A percentile compares a stretch with the other conserved stretches of the same genome.
Conservation (phyloP, 1,140 invertebrate genomes). For the Solen grandis region DNA sequence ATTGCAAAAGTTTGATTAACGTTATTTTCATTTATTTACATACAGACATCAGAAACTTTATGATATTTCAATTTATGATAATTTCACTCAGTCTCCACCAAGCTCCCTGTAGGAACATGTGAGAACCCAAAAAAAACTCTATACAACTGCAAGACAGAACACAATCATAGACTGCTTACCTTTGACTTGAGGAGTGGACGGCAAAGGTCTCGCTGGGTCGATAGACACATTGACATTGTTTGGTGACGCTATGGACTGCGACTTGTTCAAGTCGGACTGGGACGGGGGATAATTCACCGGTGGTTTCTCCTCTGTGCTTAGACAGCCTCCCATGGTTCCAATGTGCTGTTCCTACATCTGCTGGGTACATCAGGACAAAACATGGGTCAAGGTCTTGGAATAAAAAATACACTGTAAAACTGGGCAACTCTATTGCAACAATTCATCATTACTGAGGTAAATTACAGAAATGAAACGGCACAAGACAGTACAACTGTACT, state of each 20-base stretch:
- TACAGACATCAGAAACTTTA: background rate
- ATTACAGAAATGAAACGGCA: too few species aligned
- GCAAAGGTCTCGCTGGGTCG: constrained; percentile 58
- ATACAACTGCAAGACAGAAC: background rate
- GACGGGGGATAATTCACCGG: constrained; percentile 47
- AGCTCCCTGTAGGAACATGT: too few species aligned
- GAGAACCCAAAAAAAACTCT: too few species aligned
- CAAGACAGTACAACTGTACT: too few species aligned
- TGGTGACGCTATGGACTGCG: constrained; percentile 28
- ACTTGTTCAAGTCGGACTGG: constrained; percentile 38
- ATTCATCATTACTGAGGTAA: too few species aligned
- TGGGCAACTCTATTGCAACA: too few species aligned
- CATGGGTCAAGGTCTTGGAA: too few species aligned
- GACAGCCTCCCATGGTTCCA: constrained; percentile 62
- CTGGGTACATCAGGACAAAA: too few species aligned
- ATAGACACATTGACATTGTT: constrained; percentile 53
- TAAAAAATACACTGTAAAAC: too few species aligned
- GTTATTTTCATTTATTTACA: background rate
- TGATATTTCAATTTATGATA: too few species aligned
- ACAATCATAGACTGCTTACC: constrained; percentile 39
- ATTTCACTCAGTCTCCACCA: too few species aligned
- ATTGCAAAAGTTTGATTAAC: background rate
- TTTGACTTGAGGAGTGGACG: constrained; percentile 59
- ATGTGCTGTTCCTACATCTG: constrained; percentile 2
- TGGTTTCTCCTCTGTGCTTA: constrained; percentile 50